Conservation (phyloP, 1,140 invertebrate species). For the Bombus breviceps region DNA sequence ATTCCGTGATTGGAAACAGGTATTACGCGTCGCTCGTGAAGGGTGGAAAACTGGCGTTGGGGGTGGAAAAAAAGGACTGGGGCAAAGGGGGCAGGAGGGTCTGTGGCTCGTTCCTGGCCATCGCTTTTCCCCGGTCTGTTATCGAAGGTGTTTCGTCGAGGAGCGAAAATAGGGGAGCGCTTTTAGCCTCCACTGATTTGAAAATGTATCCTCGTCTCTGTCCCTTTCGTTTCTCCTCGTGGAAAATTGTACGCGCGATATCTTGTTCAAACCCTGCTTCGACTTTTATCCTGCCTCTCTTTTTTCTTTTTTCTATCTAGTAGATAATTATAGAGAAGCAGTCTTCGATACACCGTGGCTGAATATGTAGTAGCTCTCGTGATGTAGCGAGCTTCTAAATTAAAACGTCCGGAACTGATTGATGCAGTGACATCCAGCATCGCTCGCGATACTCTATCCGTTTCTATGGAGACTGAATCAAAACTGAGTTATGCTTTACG, state of each 20-base stretch:
- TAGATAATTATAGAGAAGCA: slow-evolving; percentile 19
- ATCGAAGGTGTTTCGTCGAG: slow-evolving; percentile 40
- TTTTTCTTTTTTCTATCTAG: background rate
- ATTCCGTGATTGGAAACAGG: slow-evolving; percentile 49
- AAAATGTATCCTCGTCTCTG: slow-evolving; percentile 12
- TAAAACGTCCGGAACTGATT: background rate
- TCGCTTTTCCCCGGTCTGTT: slow-evolving; percentile 33
- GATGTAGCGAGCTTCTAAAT: background rate
- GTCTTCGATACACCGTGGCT: background rate
- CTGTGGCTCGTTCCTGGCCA: slow-evolving; percentile 5
- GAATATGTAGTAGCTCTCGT: background rate
- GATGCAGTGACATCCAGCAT: background rate
- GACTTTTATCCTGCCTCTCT: background rate
- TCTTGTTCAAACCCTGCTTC: background rate
- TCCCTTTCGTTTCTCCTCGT: no score
- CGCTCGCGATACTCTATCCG: background rate
- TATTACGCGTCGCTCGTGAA: slow-evolving; percentile 43
- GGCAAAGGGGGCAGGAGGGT: background rate
- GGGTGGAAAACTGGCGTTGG: background rate
- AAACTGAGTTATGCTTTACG: background rate
- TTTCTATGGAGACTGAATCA: background rate
- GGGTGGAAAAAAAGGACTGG: no score
- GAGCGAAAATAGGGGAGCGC: slow-evolving; percentile 34
- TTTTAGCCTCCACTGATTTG: slow-evolving; percentile 26
- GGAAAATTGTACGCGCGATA: background rate